Evolutionary conservation across 2,888 invertebrate species (phyloP), one percentile per base, ranked within the genome.

Genomic region (Drosophila monieri): DNA sequence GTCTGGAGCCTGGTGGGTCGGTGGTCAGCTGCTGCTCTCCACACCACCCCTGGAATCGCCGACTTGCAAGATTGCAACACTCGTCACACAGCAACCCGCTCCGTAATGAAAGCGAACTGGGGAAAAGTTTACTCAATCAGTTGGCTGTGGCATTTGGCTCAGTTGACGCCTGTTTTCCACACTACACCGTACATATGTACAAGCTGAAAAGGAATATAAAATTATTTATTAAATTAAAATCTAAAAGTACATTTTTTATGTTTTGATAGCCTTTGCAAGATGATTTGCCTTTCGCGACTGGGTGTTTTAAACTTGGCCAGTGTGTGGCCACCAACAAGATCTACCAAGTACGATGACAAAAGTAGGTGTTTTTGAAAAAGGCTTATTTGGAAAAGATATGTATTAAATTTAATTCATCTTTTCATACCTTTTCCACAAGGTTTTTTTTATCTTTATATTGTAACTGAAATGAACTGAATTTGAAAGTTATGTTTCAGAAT

Each of bases 1-100:
- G 43, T 43, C 21, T 43, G 12, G 43, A 43, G 43, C 21, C 21
- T 12, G 15, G 39, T 18, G 39, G 39, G 39, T 10, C 18, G 39
- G 39, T 85, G 78, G 79, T 78, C 79, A 85, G 79, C 66, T 48
- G 56, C 78, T 69, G 57, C 37, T 23, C 30, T 27, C 30, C 62
- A 41, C 69, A 73, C 49, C 56, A 21, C 43, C 1, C 18, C 10
- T 14, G 39, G 27, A 27, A 35, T 35, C 35, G 35, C 14, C 35
- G 35, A 35, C 35, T 35, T 6, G 35, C n/a, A 6, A 46, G 76
- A 86, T 77, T 84, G 84, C 80, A 83, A 85, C 83, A 53, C 54
- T 59, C 47, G 47, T 9, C 52, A 41, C 65, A 55, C 30, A 18
- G 60, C 27, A 21, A 54, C 49, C 56, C 6, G 52, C 46, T 56